A percentile compares a stretch with the other conserved stretches of the same genome.
These are phyloP conservation scores for Lampris incognitus DNA, from an alignment of 2,113 vertebrate species.

Conservation along the genomic window DNA sequence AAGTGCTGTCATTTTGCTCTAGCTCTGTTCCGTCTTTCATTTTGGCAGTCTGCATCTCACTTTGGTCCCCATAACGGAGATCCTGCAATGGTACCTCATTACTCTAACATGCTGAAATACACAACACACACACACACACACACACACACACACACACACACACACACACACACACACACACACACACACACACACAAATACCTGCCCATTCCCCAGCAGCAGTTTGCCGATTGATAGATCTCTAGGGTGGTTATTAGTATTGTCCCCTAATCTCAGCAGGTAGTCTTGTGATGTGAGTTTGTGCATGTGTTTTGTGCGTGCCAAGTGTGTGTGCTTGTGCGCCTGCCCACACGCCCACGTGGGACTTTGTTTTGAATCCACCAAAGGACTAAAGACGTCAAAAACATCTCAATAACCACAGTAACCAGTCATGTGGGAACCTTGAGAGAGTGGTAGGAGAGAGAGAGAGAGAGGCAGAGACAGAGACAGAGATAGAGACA, in stretches of 20 bases:
- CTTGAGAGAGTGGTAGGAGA: slow-evolving; percentile 9
- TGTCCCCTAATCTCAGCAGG: background rate
- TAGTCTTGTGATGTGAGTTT: slow-evolving; percentile 58
- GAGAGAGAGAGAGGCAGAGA: too few relatives aligned
- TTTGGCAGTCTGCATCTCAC: too few relatives aligned
- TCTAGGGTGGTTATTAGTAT: too few relatives aligned
- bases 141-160: background rate
- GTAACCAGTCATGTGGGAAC: slow-evolving; percentile 61
- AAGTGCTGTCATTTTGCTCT: too few relatives aligned
- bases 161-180: background rate
- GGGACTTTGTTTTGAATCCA: slow-evolving; percentile 16
- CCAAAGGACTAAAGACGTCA: slow-evolving; percentile 66
- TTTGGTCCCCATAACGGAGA: too few relatives aligned
- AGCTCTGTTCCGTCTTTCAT: too few relatives aligned
- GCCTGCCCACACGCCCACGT: too few relatives aligned
- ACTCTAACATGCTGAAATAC: too few relatives aligned
- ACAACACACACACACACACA: too few relatives aligned
- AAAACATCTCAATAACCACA: slow-evolving; percentile 38
- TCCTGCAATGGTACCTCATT: too few relatives aligned
- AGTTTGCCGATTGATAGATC: slow-evolving; percentile 34
- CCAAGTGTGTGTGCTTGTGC: slow-evolving; percentile 10
- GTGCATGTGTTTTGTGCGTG: slow-evolving; percentile 18
- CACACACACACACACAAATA: background rate
- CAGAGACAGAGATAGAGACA: background rate
- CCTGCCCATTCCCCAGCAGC: too few relatives aligned